These are phyloP conservation scores for Drusus annulatus DNA, from an alignment of 1,140 invertebrate genomes.

Conservation along the genomic window DNA sequence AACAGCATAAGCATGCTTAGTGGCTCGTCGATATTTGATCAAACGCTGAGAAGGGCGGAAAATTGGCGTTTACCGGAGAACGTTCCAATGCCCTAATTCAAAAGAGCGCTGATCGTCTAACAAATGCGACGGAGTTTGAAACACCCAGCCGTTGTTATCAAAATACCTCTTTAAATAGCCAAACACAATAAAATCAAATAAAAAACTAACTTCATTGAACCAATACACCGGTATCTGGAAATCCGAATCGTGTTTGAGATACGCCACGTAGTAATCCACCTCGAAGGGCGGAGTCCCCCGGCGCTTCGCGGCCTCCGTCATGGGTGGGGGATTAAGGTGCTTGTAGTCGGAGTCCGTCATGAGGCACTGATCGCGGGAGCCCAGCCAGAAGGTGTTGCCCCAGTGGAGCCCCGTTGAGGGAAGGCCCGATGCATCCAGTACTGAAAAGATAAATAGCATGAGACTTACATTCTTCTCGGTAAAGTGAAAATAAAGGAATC, in stretches of 20 bases:
- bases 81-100: too few relatives aligned
- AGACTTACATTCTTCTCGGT: too few relatives aligned
- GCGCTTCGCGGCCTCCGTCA: constrained; percentile 6
- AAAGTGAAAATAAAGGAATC: too few relatives aligned
- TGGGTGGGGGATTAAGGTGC: constrained; percentile 44
- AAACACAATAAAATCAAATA: too few relatives aligned
- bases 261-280: constrained; percentile 46
- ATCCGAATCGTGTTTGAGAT: constrained; percentile 39
- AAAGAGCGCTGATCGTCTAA: too few relatives aligned
- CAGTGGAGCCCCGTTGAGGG: constrained; percentile 66
- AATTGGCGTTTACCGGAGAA: too few relatives aligned
- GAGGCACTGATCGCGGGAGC: constrained; percentile 64
- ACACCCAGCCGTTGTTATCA: too few relatives aligned
- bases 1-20: too few relatives aligned
- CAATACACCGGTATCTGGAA: constrained; percentile 40
- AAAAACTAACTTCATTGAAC: constrained; percentile 36
- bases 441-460: constrained; percentile 59
- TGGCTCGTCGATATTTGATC: too few relatives aligned
- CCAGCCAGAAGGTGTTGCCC: constrained; percentile 72
- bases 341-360: constrained; percentile 61
- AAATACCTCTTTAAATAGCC: too few relatives aligned
- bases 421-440: constrained; percentile 69
- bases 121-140: too few relatives aligned
- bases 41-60: too few relatives aligned
- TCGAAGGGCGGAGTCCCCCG: constrained; percentile 33